Conservation (phyloP, 1,140 invertebrate genomes). For the Argopecten irradians region DNA sequence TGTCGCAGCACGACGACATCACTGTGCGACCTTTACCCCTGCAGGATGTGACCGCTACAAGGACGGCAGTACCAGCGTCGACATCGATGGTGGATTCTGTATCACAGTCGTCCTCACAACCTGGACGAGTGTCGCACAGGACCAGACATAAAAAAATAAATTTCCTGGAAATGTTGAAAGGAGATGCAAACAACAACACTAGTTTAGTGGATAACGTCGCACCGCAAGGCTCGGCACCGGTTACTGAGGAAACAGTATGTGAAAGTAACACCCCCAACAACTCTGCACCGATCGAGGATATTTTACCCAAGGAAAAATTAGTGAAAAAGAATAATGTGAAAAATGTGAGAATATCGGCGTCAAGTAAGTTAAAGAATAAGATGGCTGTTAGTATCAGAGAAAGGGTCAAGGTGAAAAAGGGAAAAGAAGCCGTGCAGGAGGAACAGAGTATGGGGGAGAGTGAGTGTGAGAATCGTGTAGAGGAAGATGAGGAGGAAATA, state of each 20-base stretch:
- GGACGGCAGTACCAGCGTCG: neutral
- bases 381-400: conserved; percentile 6
- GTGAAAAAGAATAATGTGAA: conserved; percentile 28
- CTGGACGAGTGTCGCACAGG: conserved; percentile 42
- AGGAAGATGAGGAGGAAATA: neutral
- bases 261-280: neutral
- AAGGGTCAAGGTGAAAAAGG: neutral
- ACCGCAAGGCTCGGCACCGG: neutral
- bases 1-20: neutral
- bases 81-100: neutral
- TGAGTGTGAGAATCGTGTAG: conserved; percentile 31
- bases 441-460: neutral
- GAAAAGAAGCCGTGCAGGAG: neutral
- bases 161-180: conserved; percentile 69
- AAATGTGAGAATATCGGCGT: conserved; percentile 35
- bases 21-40: neutral
- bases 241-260: neutral
- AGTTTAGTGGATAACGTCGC: neutral
- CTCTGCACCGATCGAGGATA: neutral
- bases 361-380: neutral
- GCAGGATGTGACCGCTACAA: neutral
- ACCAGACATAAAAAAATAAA: conserved; percentile 73
- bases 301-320: conserved; percentile 38
- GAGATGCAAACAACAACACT: conserved; percentile 57
- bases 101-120: neutral